Evolutionary conservation across 2,113 vertebrate genomes (phyloP).

Genomic region (Illadopsis cleaveri): DNA sequence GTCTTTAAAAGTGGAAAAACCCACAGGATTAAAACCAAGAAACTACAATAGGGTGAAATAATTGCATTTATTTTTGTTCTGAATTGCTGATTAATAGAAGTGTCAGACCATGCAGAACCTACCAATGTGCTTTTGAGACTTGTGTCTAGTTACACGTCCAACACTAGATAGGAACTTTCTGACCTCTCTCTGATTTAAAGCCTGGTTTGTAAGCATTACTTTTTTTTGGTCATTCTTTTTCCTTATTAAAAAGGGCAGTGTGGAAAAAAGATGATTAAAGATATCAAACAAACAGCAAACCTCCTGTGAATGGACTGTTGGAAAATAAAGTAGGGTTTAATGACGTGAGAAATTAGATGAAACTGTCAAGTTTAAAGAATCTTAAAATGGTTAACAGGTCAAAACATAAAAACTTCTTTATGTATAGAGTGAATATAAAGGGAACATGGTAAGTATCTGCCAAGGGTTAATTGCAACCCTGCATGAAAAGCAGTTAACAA

Average conservation of each 20-base stretch:
- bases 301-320: conserved; percentile 60
- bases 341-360: conserved; percentile 76
- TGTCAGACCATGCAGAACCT: background rate
- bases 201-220: conserved; percentile 4
- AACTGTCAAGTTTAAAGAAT: conserved; percentile 76
- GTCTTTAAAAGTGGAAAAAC: background rate
- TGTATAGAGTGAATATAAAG: conserved; percentile 67
- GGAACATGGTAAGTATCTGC: conserved; percentile 73
- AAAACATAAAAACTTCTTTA: conserved; percentile 78
- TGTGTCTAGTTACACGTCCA: background rate
- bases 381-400: conserved; percentile 73
- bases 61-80: background rate
- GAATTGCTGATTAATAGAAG: background rate
- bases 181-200: conserved; percentile 30
- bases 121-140: background rate
- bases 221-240: conserved; percentile 14
- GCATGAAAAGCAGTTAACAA: conserved; percentile 93
- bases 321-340: conserved; percentile 72
- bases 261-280: conserved; percentile 62
- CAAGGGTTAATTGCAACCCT: conserved; percentile 88
- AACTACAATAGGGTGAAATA: background rate
- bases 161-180: conserved; percentile 3
- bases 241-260: conserved; percentile 51
- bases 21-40: background rate
- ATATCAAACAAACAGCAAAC: conserved; percentile 67